Conservation (phyloP, 2,113 vertebrate species). For the Neotoma lepida region DNA sequence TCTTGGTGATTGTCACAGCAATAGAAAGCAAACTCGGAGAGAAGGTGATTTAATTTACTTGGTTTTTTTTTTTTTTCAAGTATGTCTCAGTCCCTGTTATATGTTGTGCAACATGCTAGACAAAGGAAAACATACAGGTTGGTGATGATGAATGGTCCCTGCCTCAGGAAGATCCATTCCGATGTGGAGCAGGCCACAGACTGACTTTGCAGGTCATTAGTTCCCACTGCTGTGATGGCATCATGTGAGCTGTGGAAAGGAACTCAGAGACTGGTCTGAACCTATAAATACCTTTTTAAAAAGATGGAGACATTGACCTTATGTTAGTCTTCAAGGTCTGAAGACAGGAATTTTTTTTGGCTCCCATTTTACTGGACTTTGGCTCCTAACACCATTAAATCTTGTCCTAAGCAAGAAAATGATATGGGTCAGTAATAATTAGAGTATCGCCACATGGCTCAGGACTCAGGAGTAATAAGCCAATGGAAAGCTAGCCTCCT, state of each 20-base stretch:
- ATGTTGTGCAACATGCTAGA: not conserved
- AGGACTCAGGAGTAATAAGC: slow-evolving; percentile 64
- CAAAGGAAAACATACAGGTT: fast-evolving
- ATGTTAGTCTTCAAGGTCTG: slow-evolving; percentile 69
- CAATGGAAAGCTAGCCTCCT: not conserved
- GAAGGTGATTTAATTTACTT: not conserved
- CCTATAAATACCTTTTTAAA: slow-evolving; percentile 29
- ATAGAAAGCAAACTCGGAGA: too few species aligned
- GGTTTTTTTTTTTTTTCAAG: not conserved
- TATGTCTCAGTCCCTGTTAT: not conserved
- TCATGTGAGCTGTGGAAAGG: not conserved
- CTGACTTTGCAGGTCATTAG: not conserved
- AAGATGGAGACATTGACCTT: slow-evolving; percentile 70
- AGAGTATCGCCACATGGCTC: slow-evolving; percentile 23
- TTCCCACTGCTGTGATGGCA: not conserved
- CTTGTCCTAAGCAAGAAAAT: slow-evolving; percentile 78
- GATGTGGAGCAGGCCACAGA: too few species aligned
- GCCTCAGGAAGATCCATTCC: not conserved
- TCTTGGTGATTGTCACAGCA: not conserved
- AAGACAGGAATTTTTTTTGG: slow-evolving; percentile 70
- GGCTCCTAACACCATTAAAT: slow-evolving; percentile 74
- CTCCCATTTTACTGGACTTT: slow-evolving; percentile 68
- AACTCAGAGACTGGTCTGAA: not conserved
- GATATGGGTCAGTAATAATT: slow-evolving; percentile 75
- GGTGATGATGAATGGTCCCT: not conserved